Evolutionary conservation across 2,113 vertebrate genomes (phyloP).

Genomic region (Callionymus lyra): DNA sequence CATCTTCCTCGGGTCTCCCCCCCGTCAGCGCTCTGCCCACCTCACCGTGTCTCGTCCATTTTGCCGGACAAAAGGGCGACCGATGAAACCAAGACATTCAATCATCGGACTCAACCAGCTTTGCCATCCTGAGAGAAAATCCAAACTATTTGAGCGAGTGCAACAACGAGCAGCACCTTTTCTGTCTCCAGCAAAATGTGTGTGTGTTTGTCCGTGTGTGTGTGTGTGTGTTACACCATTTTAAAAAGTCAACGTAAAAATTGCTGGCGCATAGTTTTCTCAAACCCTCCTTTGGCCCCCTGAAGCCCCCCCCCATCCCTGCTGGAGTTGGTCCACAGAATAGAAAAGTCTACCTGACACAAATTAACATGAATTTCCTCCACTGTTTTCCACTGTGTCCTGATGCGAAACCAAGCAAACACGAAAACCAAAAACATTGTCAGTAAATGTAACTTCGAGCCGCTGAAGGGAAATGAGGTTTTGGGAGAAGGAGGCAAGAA

Average conservation of each 20-base stretch:
- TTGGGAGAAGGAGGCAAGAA: slow-evolving; percentile 9
- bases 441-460: no score
- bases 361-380: slow-evolving; percentile 18
- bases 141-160: slow-evolving; percentile 56
- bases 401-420: background rate
- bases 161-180: slow-evolving; percentile 23
- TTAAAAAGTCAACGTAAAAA: slow-evolving; percentile 43
- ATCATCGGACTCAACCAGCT: slow-evolving; percentile 59
- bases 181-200: slow-evolving; percentile 35
- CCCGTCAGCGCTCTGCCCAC: no score
- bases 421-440: background rate
- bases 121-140: slow-evolving; percentile 64
- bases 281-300: slow-evolving; percentile 14
- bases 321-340: slow-evolving; percentile 91
- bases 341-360: slow-evolving; percentile 41
- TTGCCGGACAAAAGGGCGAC: slow-evolving; percentile 42
- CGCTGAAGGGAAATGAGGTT: slow-evolving; percentile 7
- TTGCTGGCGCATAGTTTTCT: slow-evolving; percentile 19
- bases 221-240: slow-evolving; percentile 38
- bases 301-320: slow-evolving; percentile 41
- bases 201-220: no score
- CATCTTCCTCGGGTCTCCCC: no score
- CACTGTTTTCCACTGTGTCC: background rate
- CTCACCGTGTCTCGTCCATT: slow-evolving; percentile 34
- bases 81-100: slow-evolving; percentile 71